Evolutionary conservation across 2,888 invertebrate genomes (phyloP), one percentile per base, ranked within the genome.

Genomic region (Panzeria rudis): DNA sequence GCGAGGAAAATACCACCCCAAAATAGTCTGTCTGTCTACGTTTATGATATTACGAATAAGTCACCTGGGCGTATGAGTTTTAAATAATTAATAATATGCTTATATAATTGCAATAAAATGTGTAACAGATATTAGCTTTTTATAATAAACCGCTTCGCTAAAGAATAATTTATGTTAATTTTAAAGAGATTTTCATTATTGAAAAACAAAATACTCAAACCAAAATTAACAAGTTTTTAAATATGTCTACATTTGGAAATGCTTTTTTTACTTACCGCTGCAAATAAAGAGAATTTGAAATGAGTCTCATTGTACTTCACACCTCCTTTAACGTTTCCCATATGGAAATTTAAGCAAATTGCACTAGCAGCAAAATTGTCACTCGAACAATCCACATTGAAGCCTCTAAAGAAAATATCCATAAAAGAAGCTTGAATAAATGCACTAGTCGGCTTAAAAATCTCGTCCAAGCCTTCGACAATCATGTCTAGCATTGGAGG

Each of bases 361-460:
- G 96, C 95, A 88, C 95, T 95, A 0, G 95, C 96, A 0, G 96
- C 95, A 85, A 96, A 96, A 87, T 96, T 95, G 0, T 94, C 94
- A 13, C 94, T 94, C 0, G 94, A 94, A 87, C 97, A 97, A 89
- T 96, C 95, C 52, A 97, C 94, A 0, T 94, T 91, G 5, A 96
- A 88, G 0, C 97, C 97, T 44, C 94, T 93, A 89, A 96, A 97
- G 25, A 97, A 92, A 44, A 97, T 92, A 78, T 97, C 96, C 88
- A 94, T 93, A 0, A 94, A 96, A 77, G 94, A 95, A 0, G 94
- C 94, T 3, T 94, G 94, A 4, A 91, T 72, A 62, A 91, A 90
- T 3, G 91, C 83, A 7, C 93, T 89, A 0, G 95, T 95, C 29
- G 94, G 94, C 64, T 94, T 94, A 88, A 95, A 96, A 62, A 97